phyloP scores from a whole-genome alignment of 2,888 invertebrate genomes.

The Chrysolina haemoptera region DNA sequence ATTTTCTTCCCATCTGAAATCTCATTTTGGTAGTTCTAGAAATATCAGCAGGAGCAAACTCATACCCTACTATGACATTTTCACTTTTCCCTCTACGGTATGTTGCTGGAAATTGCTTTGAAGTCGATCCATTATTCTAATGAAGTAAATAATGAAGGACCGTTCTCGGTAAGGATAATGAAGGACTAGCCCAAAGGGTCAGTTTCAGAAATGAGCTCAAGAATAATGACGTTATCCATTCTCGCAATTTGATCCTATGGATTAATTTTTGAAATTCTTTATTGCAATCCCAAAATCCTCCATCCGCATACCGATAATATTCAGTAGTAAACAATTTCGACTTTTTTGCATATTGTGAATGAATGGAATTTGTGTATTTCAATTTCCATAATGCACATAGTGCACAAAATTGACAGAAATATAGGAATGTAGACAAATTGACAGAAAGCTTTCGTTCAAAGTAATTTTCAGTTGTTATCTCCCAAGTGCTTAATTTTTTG shows the following conservation, averaged over 20 bases:
- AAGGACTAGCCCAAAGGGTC: conserved; percentile 55
- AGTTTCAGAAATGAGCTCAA: conserved; percentile 50
- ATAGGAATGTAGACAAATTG: too few species aligned
- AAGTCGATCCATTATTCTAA: conserved; percentile 52
- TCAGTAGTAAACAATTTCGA: too few species aligned
- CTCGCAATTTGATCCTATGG: conserved; percentile 47
- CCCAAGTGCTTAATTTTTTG: too few species aligned
- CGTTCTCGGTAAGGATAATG: conserved; percentile 57
- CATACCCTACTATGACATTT: conserved; percentile 43
- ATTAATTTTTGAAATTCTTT: not conserved
- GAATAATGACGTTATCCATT: conserved; percentile 57
- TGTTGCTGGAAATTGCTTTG: conserved; percentile 37
- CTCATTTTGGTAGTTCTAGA: conserved; percentile 43
- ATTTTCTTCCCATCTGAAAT: conserved; percentile 42
- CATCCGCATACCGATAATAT: too few species aligned
- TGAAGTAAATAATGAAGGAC: conserved; percentile 55
- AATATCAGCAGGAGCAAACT: conserved; percentile 48
- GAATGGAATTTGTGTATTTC: too few species aligned
- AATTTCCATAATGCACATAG: too few species aligned
- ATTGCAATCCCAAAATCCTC: not conserved
- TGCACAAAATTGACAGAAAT: too few species aligned
- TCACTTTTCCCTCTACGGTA: conserved; percentile 37
- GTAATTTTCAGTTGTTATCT: too few species aligned
- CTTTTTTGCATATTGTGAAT: too few species aligned
- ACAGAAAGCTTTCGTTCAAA: too few species aligned